A percentile compares a stretch with the other conserved stretches of the same genome.
These are phyloP conservation scores for Orthosia cruda DNA, from an alignment of 2,888 invertebrate species.

Conservation along the genomic window DNA sequence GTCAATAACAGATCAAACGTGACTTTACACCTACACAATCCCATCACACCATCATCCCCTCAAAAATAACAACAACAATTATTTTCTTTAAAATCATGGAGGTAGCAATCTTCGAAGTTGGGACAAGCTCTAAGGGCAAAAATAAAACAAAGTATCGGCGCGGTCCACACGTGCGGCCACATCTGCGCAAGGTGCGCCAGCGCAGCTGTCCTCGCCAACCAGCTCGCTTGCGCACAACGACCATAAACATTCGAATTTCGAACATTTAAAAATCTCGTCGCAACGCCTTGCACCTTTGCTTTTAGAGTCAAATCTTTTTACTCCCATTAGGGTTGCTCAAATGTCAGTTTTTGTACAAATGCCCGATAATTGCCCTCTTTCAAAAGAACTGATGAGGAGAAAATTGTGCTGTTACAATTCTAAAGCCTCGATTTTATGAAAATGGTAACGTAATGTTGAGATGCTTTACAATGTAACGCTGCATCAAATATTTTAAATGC, in stretches of 20 bases:
- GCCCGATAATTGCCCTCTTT: constrained; percentile 52
- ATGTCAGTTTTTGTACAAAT: constrained; percentile 33
- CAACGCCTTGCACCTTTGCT: constrained; percentile 72
- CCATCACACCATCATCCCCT: constrained; percentile 1
- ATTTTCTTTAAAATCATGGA: constrained; percentile 59
- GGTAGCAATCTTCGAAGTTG: constrained; percentile 44
- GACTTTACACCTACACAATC: background rate
- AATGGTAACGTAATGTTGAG: too few relatives aligned
- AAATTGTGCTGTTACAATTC: constrained; percentile 29
- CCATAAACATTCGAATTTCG: constrained; percentile 55
- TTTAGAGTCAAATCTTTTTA: constrained; percentile 65
- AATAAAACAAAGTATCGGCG: constrained; percentile 69
- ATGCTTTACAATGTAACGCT: too few relatives aligned
- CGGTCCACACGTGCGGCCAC: constrained; percentile 79
- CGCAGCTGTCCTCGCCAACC: constrained; percentile 79
- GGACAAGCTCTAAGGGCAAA: constrained; percentile 48
- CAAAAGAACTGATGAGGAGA: constrained; percentile 43
- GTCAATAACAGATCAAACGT: background rate
- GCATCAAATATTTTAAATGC: constrained; percentile 9
- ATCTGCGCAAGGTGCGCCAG: constrained; percentile 84
- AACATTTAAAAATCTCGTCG: constrained; percentile 70
- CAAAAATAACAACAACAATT: constrained; percentile 30
- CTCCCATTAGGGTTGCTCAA: constrained; percentile 12
- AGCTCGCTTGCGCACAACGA: constrained; percentile 54
- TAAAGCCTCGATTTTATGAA: background rate